phyloP scores from a whole-genome alignment of 2,113 vertebrate species.

The Labeo rohita region DNA sequence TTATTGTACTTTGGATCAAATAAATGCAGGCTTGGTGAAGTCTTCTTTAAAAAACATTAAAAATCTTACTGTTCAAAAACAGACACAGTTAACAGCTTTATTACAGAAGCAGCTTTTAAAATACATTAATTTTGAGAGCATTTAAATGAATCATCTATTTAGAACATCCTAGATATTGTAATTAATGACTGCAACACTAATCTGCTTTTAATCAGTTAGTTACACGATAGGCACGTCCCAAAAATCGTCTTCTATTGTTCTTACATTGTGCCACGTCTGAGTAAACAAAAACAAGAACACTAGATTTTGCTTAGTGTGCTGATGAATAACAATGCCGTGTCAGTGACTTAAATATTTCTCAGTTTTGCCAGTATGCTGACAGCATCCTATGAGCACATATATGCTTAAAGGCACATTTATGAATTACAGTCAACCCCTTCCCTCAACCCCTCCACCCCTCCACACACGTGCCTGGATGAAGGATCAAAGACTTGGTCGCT shows the following conservation, averaged over 20 bases:
- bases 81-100: no score
- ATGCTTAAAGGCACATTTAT: background rate
- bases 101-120: no score
- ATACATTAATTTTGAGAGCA: background rate
- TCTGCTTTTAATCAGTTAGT: background rate
- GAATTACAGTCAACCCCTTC: background rate
- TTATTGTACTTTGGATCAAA: no score
- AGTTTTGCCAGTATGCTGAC: background rate
- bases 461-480: slow-evolving; percentile 62
- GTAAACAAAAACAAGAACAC: background rate
- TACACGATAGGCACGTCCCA: background rate
- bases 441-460: background rate
- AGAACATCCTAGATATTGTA: background rate
- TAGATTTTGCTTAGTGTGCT: background rate
- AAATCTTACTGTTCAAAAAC: no score
- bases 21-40: no score
- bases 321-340: background rate
- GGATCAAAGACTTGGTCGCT: slow-evolving; percentile 74
- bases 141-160: background rate
- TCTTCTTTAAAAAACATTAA: no score
- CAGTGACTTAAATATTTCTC: background rate
- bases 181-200: background rate
- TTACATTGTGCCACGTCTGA: background rate
- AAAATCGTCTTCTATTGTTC: background rate
- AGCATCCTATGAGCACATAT: background rate